Conservation (phyloP, 2,888 invertebrate species). For the Melipona bicolor region DNA sequence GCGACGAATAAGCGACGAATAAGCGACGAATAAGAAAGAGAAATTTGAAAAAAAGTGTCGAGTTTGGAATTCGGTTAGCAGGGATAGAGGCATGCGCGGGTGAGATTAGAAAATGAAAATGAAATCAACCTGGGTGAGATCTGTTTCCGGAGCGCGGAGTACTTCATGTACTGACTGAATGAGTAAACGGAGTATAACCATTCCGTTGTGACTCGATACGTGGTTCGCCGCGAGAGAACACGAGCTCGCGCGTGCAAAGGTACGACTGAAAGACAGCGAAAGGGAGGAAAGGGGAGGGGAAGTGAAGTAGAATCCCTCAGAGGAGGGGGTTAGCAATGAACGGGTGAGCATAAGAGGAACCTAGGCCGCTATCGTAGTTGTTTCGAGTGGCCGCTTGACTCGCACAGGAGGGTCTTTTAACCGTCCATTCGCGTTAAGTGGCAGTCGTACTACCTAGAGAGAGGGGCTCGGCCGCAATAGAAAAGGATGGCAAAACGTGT, state of each 20-base stretch:
- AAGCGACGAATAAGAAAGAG: too few species aligned
- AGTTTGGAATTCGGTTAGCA: neutral
- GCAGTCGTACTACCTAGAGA: slow-evolving; percentile 66
- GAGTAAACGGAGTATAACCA: slow-evolving; percentile 30
- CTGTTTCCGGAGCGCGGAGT: neutral
- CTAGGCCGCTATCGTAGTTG: slow-evolving; percentile 58
- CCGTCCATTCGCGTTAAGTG: slow-evolving; percentile 74
- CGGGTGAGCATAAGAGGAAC: slow-evolving; percentile 56
- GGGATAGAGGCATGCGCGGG: too few species aligned
- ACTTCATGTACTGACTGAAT: neutral
- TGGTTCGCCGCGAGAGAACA: slow-evolving; percentile 32
- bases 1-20: too few species aligned
- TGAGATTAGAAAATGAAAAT: neutral
- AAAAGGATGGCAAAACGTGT: slow-evolving; percentile 53
- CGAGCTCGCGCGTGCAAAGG: slow-evolving; percentile 41
- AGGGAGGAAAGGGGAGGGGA: slow-evolving; percentile 1
- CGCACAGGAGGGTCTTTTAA: slow-evolving; percentile 75
- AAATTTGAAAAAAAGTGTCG: neutral
- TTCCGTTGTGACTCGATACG: slow-evolving; percentile 22
- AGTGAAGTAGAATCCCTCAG: slow-evolving; percentile 23
- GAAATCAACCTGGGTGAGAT: neutral
- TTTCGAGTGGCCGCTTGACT: slow-evolving; percentile 55
- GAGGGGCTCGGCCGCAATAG: slow-evolving; percentile 45
- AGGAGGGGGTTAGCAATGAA: slow-evolving; percentile 51
- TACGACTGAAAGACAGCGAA: slow-evolving; percentile 35